Base-by-base conservation (phyloP, 1,140 invertebrate genomes). In the Drosophila pseudoobscura region DNA sequence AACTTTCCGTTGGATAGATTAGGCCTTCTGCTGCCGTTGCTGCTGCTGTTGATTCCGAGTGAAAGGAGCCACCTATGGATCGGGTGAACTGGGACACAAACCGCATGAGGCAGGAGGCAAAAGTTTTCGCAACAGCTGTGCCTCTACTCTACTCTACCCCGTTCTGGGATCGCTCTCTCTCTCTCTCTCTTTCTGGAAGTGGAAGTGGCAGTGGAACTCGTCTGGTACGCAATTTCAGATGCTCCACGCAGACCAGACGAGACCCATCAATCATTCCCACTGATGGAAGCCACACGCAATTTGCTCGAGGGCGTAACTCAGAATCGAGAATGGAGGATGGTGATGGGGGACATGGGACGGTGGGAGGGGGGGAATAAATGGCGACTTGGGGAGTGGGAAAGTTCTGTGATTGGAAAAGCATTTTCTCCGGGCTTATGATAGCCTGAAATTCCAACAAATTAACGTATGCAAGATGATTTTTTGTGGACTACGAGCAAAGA, bases 211-310 rank as follows among this genome's bases (percentile, higher is more conserved):
- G 20, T 20, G 20, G 24, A 39, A 39, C 11, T 39, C 35, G 26
- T 26, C 55, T 26, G 8, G 13, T 3, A 20, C 35, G 11, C 35
- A 39, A 39, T 39, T 39, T 39, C 35, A 39, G 35, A 39, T 39
- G 35, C 35, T 39, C 4, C 11, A 13, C 35, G 35, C 35, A 39
- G 11, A 39, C 11, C 11, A 35, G 31, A 2, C 31, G 8, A 35
- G 31, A 39, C 35, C 66, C 66, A 70, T 70, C 66, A 70, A 70
- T 70, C 66, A 70, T 57, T 70, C 64, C 35, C 69, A 69, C 66
- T 70, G 66, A 70, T 70, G 66, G 64, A 70, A 70, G 66, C 64
- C 66, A 70, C 66, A 70, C 66, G 66, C 66, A 70, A 70, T 70
- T 57, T 69, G 66, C 66, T 65, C 44, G 66, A 70, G 66, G 66